Evolutionary conservation across 1,140 invertebrate species (phyloP), one percentile per base, ranked within the genome.

Genomic region (Microplitis mediator): DNA sequence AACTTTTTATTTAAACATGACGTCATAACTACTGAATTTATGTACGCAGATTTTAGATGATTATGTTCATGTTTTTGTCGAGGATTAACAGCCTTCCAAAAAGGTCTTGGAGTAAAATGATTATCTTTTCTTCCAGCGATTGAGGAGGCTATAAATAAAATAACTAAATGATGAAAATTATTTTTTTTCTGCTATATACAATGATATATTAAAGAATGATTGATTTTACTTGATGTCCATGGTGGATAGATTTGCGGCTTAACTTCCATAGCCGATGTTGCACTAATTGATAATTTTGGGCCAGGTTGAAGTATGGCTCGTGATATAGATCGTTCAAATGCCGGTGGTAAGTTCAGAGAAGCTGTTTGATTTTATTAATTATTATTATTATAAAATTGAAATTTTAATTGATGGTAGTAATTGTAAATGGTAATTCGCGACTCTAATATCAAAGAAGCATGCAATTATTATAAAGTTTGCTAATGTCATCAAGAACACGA

Each of bases 341-440:
- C 81, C n/a, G 82, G 80, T 4, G 86, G 85, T 52, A 86, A 75
- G 78, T 86, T 86, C 13, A 86, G 69, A 9, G 81, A 85, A 74
- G 64, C 85, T 87, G 45, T 35, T 78, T 78, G 63, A 36, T 23
- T 50, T 69, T 36, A 14, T 68, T 50, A 65, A 52, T 73, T 51
- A 34, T 34, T 0, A 45, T 50, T 50, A 56, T 13, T 65, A 71
- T 39, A 34, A 32, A 64, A 39, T 4, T 34, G 34, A 14, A 6
- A 51, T 3, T 13, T 11, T 51, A 60, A 23, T 2, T 23, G 23
- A 23, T 23, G 0, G 23, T 23, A 23, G 23, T 2, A 23, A 23
- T 2, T 23, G 23, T 23, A 23, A 23, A 23, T 23, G 23, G 23
- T 0, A 2, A 23, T 23, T 23, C 23, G 23, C 23, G 23, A 23